A percentile compares a stretch with the other conserved stretches of the same genome.
Evolutionary conservation across 1,140 invertebrate species (phyloP).

Genomic region (Diuraphis noxia): DNA sequence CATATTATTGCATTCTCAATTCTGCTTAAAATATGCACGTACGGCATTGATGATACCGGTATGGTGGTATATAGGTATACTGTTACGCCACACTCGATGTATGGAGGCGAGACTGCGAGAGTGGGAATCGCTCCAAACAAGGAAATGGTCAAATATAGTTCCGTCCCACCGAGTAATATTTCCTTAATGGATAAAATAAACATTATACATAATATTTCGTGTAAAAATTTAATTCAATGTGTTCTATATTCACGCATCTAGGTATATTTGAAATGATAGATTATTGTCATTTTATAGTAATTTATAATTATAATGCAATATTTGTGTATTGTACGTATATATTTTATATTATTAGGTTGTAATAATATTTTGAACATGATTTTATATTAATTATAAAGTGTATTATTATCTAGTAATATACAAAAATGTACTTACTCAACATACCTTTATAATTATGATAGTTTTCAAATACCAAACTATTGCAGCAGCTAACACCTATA

Average conservation of each 20-base stretch:
- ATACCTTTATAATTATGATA: not conserved
- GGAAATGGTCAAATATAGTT: not conserved
- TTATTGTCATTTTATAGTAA: not conserved
- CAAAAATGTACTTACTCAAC: not conserved
- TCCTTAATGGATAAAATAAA: not conserved
- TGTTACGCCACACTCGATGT: not conserved
- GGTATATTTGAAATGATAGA: not conserved
- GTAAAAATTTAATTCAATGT: not conserved
- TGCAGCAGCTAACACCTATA: not conserved
- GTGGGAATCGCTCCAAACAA: not conserved
- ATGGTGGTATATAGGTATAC: no score
- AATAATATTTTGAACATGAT: not conserved
- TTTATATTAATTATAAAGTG: no score
- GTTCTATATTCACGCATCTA: not conserved
- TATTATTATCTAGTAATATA: not conserved
- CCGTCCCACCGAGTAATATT: not conserved
- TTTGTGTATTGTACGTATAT: not conserved
- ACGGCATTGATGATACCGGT: not conserved
- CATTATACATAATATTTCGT: not conserved
- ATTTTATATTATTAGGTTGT: not conserved
- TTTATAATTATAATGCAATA: not conserved
- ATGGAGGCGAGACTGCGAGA: not conserved
- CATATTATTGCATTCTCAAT: not conserved
- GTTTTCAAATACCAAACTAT: not conserved
- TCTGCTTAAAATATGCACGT: not conserved